These are phyloP conservation scores for Pollenia angustigena DNA, from an alignment of 2,888 invertebrate species.

Conservation along the genomic window DNA sequence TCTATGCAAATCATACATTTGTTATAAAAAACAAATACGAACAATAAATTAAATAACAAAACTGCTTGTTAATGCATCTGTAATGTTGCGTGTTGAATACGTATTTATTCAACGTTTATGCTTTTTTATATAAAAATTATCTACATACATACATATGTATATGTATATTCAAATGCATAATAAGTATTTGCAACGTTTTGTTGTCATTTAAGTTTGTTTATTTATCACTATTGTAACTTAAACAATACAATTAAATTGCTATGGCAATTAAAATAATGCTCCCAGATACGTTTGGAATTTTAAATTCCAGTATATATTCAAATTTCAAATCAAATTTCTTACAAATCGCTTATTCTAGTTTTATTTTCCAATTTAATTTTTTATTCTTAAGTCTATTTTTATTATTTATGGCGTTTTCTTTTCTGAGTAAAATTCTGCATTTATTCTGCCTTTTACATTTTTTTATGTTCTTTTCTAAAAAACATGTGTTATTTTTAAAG, in stretches of 20 bases:
- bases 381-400: too few relatives aligned
- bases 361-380: too few relatives aligned
- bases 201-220: neutral
- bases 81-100: conserved; percentile 33
- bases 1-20: neutral
- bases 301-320: too few relatives aligned
- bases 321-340: too few relatives aligned
- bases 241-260: neutral
- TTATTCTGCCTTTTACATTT: too few relatives aligned
- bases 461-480: too few relatives aligned
- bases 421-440: too few relatives aligned
- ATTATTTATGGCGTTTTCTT: too few relatives aligned
- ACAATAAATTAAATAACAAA: neutral
- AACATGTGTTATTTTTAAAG: too few relatives aligned
- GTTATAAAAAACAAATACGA: neutral
- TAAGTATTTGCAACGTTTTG: neutral
- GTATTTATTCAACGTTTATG: neutral
- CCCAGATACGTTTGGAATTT: too few relatives aligned
- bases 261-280: neutral
- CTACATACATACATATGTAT: neutral
- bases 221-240: conserved; percentile 12
- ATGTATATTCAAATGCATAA: too few relatives aligned
- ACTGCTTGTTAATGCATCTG: conserved; percentile 6
- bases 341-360: too few relatives aligned
- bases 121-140: neutral